These are phyloP conservation scores for Bombus picipes DNA, from an alignment of 1,140 invertebrate species.

Conservation along the genomic window DNA sequence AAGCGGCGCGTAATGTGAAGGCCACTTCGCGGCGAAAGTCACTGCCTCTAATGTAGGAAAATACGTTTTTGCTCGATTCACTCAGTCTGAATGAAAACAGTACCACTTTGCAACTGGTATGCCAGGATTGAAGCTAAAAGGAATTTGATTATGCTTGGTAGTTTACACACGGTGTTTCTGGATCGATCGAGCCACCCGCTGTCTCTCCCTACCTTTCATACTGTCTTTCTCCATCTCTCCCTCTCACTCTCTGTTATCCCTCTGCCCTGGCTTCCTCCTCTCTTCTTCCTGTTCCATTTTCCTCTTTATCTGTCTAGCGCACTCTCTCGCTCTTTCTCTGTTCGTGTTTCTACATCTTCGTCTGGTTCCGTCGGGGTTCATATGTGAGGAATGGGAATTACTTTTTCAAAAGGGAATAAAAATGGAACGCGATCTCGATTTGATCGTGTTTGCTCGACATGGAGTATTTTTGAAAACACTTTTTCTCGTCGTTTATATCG, in stretches of 20 bases:
- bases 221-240: background rate
- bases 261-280: constrained; percentile 2
- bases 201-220: constrained; percentile 2
- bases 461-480: background rate
- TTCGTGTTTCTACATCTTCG: constrained; percentile 42
- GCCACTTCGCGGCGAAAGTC: constrained; percentile 25
- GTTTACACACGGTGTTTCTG: constrained; percentile 71
- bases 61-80: constrained; percentile 47
- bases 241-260: constrained; percentile 1
- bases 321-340: background rate
- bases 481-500: background rate
- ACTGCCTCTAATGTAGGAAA: background rate
- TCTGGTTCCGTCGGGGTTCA: constrained; percentile 35
- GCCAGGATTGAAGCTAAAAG: constrained; percentile 61
- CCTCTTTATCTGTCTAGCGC: constrained; percentile 38
- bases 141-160: constrained; percentile 71
- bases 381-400: constrained; percentile 39
- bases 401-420: constrained; percentile 34
- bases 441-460: background rate
- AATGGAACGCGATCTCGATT: background rate
- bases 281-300: constrained; percentile 39
- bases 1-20: constrained; percentile 19
- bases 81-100: constrained; percentile 59
- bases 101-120: constrained; percentile 50
- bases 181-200: constrained; percentile 66